A percentile compares a stretch with the other conserved stretches of the same genome.
These are phyloP conservation scores for Gambusia yucatana DNA, from an alignment of 2,797 vertebrate species.

Conservation along the genomic window DNA sequence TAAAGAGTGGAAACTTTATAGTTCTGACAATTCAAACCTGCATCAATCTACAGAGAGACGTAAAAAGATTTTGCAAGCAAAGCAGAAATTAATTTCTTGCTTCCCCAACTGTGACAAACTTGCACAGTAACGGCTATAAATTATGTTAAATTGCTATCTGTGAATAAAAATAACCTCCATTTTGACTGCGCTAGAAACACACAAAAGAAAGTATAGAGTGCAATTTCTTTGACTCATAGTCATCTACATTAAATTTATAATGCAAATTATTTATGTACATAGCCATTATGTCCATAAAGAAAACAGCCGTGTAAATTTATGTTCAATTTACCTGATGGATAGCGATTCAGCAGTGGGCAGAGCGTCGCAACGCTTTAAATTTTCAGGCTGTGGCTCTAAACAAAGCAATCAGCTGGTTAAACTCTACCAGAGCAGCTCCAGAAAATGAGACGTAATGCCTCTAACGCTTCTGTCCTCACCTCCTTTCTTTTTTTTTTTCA, in stretches of 20 bases:
- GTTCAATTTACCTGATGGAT: constrained; percentile 5
- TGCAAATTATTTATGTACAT: constrained; percentile 3
- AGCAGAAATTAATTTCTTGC: neutral
- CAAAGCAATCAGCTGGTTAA: constrained; percentile 64
- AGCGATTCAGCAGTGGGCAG: constrained; percentile 11
- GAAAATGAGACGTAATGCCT: constrained; percentile 58
- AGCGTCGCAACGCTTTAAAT: neutral
- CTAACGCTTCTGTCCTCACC: constrained; percentile 45
- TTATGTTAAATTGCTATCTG: neutral
- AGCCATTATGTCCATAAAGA: neutral
- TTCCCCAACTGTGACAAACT: neutral
- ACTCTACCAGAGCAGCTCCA: constrained; percentile 46
- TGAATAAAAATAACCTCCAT: neutral
- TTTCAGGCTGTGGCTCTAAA: constrained; percentile 29
- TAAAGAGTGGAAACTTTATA: neutral
- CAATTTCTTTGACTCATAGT: neutral
- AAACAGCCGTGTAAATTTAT: neutral
- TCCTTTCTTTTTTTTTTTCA: constrained; percentile 30
- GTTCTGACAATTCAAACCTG: neutral
- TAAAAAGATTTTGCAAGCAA: neutral
- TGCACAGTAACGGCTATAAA: neutral
- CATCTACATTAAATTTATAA: neutral
- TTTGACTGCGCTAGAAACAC: neutral
- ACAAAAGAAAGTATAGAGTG: neutral
- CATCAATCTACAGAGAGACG: neutral